These are phyloP conservation scores for Hoplodrina blanda DNA, from an alignment of 2,888 invertebrate genomes.

Conservation along the genomic window DNA sequence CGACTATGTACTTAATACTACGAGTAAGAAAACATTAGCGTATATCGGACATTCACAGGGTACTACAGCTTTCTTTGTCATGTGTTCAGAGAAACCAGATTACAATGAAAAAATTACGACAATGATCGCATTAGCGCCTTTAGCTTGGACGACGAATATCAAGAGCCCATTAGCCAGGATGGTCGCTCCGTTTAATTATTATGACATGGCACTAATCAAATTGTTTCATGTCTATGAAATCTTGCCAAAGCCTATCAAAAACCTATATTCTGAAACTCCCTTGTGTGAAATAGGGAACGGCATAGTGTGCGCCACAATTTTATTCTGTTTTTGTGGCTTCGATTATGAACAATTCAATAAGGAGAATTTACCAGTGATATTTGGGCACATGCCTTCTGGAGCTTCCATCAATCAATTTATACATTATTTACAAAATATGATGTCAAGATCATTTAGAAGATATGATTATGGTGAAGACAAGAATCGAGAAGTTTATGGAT, in stretches of 20 bases:
- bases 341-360: slow-evolving; percentile 62
- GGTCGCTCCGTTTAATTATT: slow-evolving; percentile 41
- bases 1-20: slow-evolving; percentile 90
- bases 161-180: slow-evolving; percentile 61
- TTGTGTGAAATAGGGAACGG: slow-evolving; percentile 51
- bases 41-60: slow-evolving; percentile 95
- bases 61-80: slow-evolving; percentile 91
- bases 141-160: slow-evolving; percentile 89
- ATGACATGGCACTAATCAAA: slow-evolving; percentile 28
- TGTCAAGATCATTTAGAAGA: slow-evolving; percentile 61
- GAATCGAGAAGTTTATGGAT: slow-evolving; percentile 62
- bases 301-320: slow-evolving; percentile 54
- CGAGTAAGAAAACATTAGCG: slow-evolving; percentile 89
- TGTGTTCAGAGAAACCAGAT: slow-evolving; percentile 90
- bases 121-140: slow-evolving; percentile 91
- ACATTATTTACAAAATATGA: slow-evolving; percentile 68
- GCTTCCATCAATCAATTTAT: slow-evolving; percentile 81
- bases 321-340: slow-evolving; percentile 62
- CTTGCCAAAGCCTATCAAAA: slow-evolving; percentile 36
- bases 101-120: slow-evolving; percentile 91
- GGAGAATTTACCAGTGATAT: slow-evolving; percentile 49
- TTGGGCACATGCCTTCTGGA: slow-evolving; percentile 76
- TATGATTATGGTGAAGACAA: slow-evolving; percentile 63
- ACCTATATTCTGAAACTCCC: slow-evolving; percentile 17
- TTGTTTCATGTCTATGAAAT: slow-evolving; percentile 42